Evolutionary conservation across 2,888 invertebrate species (phyloP).

Genomic region (Eristalinus aeneus): DNA sequence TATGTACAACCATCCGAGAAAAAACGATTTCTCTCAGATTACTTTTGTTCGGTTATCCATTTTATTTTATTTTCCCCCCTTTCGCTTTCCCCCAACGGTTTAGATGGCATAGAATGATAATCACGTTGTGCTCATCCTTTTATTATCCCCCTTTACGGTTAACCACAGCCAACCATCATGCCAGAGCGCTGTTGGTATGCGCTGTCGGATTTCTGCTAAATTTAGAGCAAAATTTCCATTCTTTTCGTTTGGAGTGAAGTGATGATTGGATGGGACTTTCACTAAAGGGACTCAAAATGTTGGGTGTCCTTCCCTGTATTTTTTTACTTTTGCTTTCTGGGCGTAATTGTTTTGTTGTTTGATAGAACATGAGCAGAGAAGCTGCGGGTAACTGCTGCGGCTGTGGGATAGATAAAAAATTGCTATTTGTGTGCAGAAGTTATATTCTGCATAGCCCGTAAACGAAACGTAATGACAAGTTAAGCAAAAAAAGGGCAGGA

Average conservation of each 20-base stretch:
- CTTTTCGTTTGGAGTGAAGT: neutral
- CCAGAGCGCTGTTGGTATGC: neutral
- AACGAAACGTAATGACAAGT: too few species aligned
- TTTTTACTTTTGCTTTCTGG: neutral
- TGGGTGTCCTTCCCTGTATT: neutral
- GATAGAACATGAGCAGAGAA: neutral
- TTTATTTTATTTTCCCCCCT: neutral
- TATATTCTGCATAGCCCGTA: too few species aligned
- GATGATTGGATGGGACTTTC: neutral
- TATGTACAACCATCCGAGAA: constrained; percentile 30
- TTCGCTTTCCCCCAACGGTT: neutral
- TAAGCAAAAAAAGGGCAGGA: too few species aligned
- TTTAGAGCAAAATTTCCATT: constrained; percentile 6
- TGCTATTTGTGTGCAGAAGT: neutral
- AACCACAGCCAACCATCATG: constrained; percentile 4
- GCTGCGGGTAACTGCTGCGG: neutral
- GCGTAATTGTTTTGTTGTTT: neutral
- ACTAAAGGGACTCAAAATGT: neutral
- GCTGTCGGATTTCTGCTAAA: neutral
- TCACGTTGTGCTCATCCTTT: constrained; percentile 17
- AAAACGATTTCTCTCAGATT: constrained; percentile 33
- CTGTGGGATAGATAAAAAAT: neutral
- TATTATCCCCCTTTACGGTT: constrained; percentile 12
- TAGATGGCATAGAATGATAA: constrained; percentile 4
- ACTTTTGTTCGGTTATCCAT: constrained; percentile 13